These are phyloP conservation scores for Hemaris fuciformis DNA, from an alignment of 2,888 invertebrate genomes.

Conservation along the genomic window DNA sequence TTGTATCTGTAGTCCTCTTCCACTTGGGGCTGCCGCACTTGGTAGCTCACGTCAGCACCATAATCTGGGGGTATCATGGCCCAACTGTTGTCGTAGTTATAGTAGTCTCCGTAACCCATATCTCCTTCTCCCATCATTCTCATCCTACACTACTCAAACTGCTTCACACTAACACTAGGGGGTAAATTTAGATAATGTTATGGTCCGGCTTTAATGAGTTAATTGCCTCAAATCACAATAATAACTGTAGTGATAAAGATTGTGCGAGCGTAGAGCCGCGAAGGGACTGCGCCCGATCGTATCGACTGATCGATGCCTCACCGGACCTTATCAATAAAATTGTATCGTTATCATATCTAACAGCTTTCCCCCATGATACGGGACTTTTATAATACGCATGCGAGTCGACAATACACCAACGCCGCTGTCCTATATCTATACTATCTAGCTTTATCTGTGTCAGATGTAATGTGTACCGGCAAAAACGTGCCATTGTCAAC, in stretches of 20 bases:
- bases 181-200: constrained; percentile 25
- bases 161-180: constrained; percentile 13
- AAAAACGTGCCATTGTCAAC: constrained; percentile 46
- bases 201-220: constrained; percentile 22
- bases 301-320: constrained; percentile 77
- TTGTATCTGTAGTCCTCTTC: constrained; percentile 87
- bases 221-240: constrained; percentile 42
- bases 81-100: constrained; percentile 85
- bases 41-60: constrained; percentile 74
- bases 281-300: constrained; percentile 53
- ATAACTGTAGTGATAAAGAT: constrained; percentile 38
- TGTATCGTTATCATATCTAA: constrained; percentile 78
- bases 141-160: constrained; percentile 56
- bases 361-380: constrained; percentile 77
- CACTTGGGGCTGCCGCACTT: constrained; percentile 59
- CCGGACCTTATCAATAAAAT: constrained; percentile 76
- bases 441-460: constrained; percentile 56
- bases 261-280: constrained; percentile 35
- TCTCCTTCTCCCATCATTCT: constrained; percentile 81
- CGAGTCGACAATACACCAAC: constrained; percentile 42
- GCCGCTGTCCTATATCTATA: constrained; percentile 57
- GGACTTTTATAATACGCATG: constrained; percentile 69
- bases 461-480: constrained; percentile 50
- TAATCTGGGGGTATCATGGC: constrained; percentile 87
- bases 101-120: constrained; percentile 80